Base-by-base conservation (phyloP, 1,140 invertebrate species). In the Ooceraea biroi region DNA sequence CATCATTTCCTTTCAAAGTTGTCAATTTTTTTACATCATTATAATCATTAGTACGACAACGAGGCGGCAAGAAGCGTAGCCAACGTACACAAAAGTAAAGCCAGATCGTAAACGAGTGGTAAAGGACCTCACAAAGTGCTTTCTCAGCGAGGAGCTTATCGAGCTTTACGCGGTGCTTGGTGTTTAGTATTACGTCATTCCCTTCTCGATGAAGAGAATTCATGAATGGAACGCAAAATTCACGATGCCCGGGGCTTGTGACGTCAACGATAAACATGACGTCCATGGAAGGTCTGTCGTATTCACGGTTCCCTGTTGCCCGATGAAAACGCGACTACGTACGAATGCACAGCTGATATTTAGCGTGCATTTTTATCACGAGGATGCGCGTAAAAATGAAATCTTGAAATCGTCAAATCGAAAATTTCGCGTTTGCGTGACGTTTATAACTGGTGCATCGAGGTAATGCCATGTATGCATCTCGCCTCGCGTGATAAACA, bases 181-280 rank as follows among this genome's bases (percentile, higher is more conserved):
- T 36, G 44, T 50, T 36, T 50, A 41, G 44, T 52, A 52, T 77
- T 77, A 77, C 74, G 74, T 77, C 74, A 77, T 17, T 50, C 44
- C 11, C 60, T 19, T 17, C 60, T 22, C 19, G 71, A 65, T 60
- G 61, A n/a, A 3, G 19, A n/a, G n/a, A n/a, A 77, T 77, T 77
- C 74, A 77, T 77, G 74, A 77, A 77, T 77, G 74, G 19, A 66
- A 52, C 48, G 48, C 60, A 66, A 77, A 74, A 66, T 65, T 55
- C 61, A 55, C 61, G 74, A 65, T 19, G 74, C 74, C 61, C 66
- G 44, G 73, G 73, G 44, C 44, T 76, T 41, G 27, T 76, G 73
- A 76, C 73, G 73, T 76, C 61, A 77, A 50, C 44, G 60, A 25
- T 65, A 77, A 77, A 66, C 73, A 76, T 76, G 73, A 77, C 73